Conservation (phyloP, 2,888 invertebrate genomes). For the Allacma fusca region DNA sequence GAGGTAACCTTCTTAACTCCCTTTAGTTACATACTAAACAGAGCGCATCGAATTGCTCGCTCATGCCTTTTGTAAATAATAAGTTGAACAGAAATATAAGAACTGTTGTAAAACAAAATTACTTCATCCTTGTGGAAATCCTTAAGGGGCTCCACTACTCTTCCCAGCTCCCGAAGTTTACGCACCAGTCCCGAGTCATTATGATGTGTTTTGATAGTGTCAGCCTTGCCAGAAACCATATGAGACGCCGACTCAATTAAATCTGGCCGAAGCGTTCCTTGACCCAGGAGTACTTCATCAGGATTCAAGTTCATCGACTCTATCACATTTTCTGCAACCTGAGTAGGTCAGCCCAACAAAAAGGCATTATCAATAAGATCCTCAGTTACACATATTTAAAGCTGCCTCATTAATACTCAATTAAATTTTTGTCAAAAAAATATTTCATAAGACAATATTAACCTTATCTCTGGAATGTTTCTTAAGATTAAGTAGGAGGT, state of each 20-base stretch:
- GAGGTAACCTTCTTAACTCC: conserved; percentile 69
- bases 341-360: conserved; percentile 27
- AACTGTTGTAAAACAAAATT: too few relatives aligned
- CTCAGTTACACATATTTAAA: too few relatives aligned
- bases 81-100: too few relatives aligned
- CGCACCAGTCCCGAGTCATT: conserved; percentile 97
- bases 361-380: too few relatives aligned
- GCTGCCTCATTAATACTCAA: too few relatives aligned
- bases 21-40: too few relatives aligned
- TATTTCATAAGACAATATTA: too few relatives aligned
- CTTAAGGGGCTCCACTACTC: conserved; percentile 96
- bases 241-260: conserved; percentile 96
- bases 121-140: conserved; percentile 99
- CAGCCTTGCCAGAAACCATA: conserved; percentile 81
- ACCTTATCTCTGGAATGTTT: too few relatives aligned
- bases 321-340: conserved; percentile 88
- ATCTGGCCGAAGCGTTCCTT: conserved; percentile 96
- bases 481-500: neutral
- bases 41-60: too few relatives aligned
- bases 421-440: too few relatives aligned
- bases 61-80: too few relatives aligned
- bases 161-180: conserved; percentile 74
- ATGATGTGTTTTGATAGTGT: conserved; percentile 98
- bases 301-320: conserved; percentile 86
- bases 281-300: conserved; percentile 90